These are phyloP conservation scores for Salvelinus fontinalis DNA, from an alignment of 2,113 vertebrate species.

Conservation along the genomic window DNA sequence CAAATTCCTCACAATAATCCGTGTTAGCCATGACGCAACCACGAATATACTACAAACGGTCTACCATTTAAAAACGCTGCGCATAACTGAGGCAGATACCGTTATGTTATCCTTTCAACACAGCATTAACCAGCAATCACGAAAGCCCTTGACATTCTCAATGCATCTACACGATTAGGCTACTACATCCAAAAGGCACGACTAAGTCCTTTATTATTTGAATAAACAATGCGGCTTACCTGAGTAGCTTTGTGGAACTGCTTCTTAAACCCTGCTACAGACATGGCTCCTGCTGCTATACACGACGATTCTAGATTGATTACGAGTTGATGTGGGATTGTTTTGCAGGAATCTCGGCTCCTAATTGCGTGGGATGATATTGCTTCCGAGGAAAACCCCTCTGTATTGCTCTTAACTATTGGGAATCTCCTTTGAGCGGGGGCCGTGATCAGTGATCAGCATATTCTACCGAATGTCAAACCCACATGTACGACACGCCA, in stretches of 20 bases:
- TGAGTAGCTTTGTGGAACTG: slow-evolving; percentile 90
- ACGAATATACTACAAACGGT: not conserved
- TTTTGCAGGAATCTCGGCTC: slow-evolving; percentile 24
- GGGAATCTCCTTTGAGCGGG: slow-evolving; percentile 62
- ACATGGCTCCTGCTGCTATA: slow-evolving; percentile 69
- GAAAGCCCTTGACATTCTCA: not conserved
- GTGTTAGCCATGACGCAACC: not conserved
- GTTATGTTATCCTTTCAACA: not conserved
- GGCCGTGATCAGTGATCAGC: slow-evolving; percentile 45
- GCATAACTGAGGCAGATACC: not conserved
- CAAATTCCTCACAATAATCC: not conserved
- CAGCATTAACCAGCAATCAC: not conserved
- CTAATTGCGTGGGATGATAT: slow-evolving; percentile 25
- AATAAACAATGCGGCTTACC: slow-evolving; percentile 61
- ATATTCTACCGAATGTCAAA: slow-evolving; percentile 54
- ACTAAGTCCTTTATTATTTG: not conserved
- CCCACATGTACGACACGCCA: slow-evolving; percentile 51
- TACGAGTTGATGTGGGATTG: slow-evolving; percentile 18
- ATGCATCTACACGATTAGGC: not conserved
- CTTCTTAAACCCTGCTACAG: slow-evolving; percentile 85
- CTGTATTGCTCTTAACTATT: slow-evolving; percentile 27
- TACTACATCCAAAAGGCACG: not conserved
- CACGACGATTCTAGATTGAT: slow-evolving; percentile 28
- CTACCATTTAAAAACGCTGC: not conserved
- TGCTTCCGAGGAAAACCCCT: slow-evolving; percentile 41